A percentile compares a stretch with the other conserved stretches of the same genome.
These are phyloP conservation scores for Blastobasis lacticolella DNA, from an alignment of 2,888 invertebrate genomes.

Conservation along the genomic window DNA sequence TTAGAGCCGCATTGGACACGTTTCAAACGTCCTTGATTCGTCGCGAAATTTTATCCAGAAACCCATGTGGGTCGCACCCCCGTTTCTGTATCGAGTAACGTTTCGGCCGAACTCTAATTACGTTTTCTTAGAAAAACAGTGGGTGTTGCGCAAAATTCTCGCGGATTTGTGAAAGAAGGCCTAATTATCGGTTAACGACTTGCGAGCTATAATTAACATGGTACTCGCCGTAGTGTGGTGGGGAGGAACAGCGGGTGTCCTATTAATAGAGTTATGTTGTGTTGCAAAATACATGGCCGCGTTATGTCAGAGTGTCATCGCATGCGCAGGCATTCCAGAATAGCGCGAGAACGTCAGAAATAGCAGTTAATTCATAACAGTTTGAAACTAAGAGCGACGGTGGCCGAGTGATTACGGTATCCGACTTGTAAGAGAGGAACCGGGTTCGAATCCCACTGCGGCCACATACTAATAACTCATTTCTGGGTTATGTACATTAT, in stretches of 20 bases:
- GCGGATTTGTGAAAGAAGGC: conserved; percentile 34
- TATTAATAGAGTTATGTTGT: conserved; percentile 48
- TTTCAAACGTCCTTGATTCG: conserved; percentile 44
- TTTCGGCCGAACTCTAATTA: conserved; percentile 2
- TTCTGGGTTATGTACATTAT: no score
- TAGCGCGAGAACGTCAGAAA: conserved; percentile 14
- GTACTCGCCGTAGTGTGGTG: no score
- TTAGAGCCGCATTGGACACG: conserved; percentile 10
- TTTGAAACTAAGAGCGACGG: no score
- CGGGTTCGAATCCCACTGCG: no score
- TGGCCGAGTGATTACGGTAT: no score
- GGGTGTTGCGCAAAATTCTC: conserved; percentile 21
- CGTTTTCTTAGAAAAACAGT: conserved; percentile 12
- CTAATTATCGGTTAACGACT: conserved; percentile 70
- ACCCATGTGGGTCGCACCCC: conserved; percentile 15
- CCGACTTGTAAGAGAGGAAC: no score
- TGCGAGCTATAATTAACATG: conserved; percentile 53
- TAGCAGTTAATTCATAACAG: background rate
- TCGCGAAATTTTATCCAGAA: conserved; percentile 25
- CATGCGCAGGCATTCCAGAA: conserved; percentile 18
- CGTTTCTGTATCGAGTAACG: conserved; percentile 5
- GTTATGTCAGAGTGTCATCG: conserved; percentile 59
- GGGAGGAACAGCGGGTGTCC: conserved; percentile 28
- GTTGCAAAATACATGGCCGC: conserved; percentile 68
- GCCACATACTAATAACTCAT: no score